Percentiles rank a stretch among this genome's conserved stretches.
Evolutionary conservation across 2,888 invertebrate genomes (phyloP).

Genomic region (Mellilla xanthometata): DNA sequence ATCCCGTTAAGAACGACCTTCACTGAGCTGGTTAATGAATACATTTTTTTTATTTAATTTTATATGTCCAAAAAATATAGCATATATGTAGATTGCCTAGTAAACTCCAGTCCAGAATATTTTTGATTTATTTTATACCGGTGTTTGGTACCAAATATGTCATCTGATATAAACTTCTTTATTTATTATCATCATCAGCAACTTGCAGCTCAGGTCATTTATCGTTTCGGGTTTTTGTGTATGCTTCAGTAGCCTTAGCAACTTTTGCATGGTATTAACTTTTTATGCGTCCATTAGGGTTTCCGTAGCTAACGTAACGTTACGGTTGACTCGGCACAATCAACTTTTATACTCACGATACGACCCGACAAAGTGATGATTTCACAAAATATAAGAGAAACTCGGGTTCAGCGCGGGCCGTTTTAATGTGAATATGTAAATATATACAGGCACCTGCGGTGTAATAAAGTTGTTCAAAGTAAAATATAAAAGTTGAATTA

Average conservation of each 20-base stretch:
- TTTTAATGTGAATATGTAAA: neutral
- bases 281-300: slow-evolving; percentile 11
- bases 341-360: slow-evolving; percentile 8
- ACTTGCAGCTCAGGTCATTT: too few species aligned
- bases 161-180: too few species aligned
- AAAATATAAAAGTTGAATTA: too few species aligned
- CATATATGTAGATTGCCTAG: too few species aligned
- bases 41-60: too few species aligned
- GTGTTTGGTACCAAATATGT: too few species aligned
- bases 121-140: too few species aligned
- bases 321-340: slow-evolving; percentile 10
- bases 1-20: too few species aligned
- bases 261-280: slow-evolving; percentile 9
- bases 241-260: slow-evolving; percentile 4
- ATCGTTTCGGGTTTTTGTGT: neutral
- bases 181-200: too few species aligned
- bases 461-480: neutral
- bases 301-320: slow-evolving; percentile 6
- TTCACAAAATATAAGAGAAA: slow-evolving; percentile 3
- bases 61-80: too few species aligned
- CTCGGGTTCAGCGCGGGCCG: neutral
- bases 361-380: slow-evolving; percentile 1
- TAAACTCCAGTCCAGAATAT: too few species aligned
- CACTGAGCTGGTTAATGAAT: too few species aligned
- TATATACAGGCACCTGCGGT: neutral